Percentiles rank a stretch among this genome's conserved stretches.
Evolutionary conservation across 2,888 invertebrate genomes (phyloP).

Genomic region (Anaspis maculata): DNA sequence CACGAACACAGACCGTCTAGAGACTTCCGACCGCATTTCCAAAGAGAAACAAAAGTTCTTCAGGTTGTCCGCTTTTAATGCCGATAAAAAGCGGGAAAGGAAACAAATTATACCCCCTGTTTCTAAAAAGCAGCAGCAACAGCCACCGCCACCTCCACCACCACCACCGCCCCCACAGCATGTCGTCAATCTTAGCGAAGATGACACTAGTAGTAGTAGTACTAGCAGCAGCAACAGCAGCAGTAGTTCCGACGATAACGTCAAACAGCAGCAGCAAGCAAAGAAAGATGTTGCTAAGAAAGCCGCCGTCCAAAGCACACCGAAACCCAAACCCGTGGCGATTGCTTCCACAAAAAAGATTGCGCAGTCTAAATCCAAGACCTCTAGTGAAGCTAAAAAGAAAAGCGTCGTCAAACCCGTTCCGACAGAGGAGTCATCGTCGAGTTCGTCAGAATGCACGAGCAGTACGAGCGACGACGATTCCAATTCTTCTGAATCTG

Average conservation of each 20-base stretch:
- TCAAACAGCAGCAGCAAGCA: slow-evolving; percentile 7
- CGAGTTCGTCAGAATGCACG: slow-evolving; percentile 14
- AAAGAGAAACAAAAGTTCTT: slow-evolving; percentile 85
- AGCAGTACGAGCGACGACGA: slow-evolving; percentile 20
- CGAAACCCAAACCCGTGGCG: not conserved
- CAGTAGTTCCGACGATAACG: slow-evolving; percentile 9
- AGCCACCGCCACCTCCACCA: too few relatives aligned
- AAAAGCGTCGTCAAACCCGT: slow-evolving; percentile 1
- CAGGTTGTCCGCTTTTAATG: slow-evolving; percentile 70
- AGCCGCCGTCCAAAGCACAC: not conserved
- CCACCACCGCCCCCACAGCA: too few relatives aligned
- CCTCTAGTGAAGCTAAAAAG: slow-evolving; percentile 4
- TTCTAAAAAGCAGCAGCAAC: slow-evolving; percentile 1
- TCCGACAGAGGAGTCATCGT: slow-evolving; percentile 3
- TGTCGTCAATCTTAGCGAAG: too few relatives aligned
- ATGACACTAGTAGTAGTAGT: too few relatives aligned
- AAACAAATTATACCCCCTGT: too few relatives aligned
- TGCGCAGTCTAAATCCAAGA: not conserved
- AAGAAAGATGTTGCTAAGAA: too few relatives aligned
- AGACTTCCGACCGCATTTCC: slow-evolving; percentile 68
- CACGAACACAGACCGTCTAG: slow-evolving; percentile 39
- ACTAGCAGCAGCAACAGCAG: slow-evolving; percentile 8
- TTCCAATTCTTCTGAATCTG: slow-evolving; percentile 30
- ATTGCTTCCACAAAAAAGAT: too few relatives aligned
- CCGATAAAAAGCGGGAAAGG: slow-evolving; percentile 52